Evolutionary conservation across 2,888 invertebrate genomes (phyloP), one percentile per base, ranked within the genome.

Genomic region (Hesperia comma): DNA sequence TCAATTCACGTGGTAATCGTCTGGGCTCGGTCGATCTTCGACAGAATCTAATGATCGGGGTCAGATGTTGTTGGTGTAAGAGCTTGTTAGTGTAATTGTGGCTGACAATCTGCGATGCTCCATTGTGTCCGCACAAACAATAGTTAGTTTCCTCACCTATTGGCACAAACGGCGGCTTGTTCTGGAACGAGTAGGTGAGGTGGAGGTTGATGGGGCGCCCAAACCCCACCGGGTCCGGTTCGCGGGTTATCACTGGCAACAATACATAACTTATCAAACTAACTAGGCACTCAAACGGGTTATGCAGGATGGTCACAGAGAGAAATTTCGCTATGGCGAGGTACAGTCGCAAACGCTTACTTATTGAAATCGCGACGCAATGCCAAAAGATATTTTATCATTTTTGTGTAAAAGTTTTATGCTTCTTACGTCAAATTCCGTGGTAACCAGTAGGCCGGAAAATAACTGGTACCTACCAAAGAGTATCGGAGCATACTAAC

Each of bases 191-290:
- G 87, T 97, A 97, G 56, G 97, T 97, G 82, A 97, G 94, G 90
- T 97, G 97, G 74, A 97, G 94, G 93, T 97, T 97, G 92, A 97
- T 97, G 84, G 97, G 97, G 79, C 97, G 94, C 74, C 97, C 95
- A 92, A 96, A 97, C 88, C 94, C 94, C 90, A 94, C 94, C 85
- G 94, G 93, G 77, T 96, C 96, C 70, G 93, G 83, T 75, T 96
- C 96, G 74, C 96, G 93, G 72, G 94, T 84, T 83, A 94, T 94
- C 88, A 95, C 96, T 96, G 94, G 72, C 90, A 76, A 94, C 84
- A 85, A 89, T 66, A 81, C 19, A 70, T 56, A 51, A 60, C 61
- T 33, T 54, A 54, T 64, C n/a, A 53, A 57, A 64, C 40, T 21
- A 37, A 33, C 6, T 26, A 33, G 21, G 19, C 51, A 33, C 33